Conservation (phyloP, 2,797 vertebrate genomes). For the Galago senegalensis region DNA sequence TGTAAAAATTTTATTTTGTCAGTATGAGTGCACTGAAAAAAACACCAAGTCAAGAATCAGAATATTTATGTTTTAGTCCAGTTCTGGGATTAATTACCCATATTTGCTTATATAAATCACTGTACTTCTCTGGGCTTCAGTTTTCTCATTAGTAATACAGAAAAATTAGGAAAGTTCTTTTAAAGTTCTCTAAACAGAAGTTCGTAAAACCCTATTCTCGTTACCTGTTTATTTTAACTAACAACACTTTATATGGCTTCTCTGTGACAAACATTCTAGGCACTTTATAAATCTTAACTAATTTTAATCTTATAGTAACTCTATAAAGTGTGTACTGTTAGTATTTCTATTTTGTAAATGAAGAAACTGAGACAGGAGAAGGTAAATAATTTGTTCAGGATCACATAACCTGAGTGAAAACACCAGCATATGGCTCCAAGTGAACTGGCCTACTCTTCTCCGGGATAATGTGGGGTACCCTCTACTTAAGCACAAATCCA, state of each 20-base stretch:
- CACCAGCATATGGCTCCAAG: background rate
- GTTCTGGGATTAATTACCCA: background rate
- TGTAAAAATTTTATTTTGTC: background rate
- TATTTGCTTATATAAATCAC: background rate
- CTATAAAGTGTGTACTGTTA: background rate
- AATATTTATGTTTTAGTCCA: background rate
- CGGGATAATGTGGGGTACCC: background rate
- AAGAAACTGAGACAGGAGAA: background rate
- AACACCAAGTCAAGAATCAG: background rate
- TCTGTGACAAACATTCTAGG: background rate
- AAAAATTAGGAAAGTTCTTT: background rate
- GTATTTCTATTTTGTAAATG: background rate
- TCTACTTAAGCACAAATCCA: conserved; percentile 8
- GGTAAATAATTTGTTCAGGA: background rate
- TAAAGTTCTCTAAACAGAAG: conserved; percentile 5
- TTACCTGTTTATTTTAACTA: conserved; percentile 34
- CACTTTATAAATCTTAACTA: background rate
- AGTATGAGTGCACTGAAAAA: background rate
- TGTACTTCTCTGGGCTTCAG: background rate
- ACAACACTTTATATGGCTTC: background rate
- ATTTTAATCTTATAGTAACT: background rate
- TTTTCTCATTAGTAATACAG: background rate
- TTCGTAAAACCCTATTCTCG: background rate
- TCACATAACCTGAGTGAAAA: background rate
- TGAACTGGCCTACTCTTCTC: background rate